phyloP scores from a whole-genome alignment of 2,888 invertebrate genomes.

The Belgica antarctica region DNA sequence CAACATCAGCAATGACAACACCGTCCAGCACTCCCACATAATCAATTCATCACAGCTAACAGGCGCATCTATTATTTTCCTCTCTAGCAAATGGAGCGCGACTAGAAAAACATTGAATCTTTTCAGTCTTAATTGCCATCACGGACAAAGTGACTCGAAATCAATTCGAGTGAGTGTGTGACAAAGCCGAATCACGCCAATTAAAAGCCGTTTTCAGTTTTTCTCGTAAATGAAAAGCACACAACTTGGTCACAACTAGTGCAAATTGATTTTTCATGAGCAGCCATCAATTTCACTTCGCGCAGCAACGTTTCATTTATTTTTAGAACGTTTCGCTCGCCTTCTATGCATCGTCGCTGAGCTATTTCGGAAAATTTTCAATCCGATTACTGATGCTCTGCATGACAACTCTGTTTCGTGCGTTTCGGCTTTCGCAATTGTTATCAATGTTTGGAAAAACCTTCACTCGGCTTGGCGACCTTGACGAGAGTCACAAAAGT shows the following conservation, averaged over 20 bases:
- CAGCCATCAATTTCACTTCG: neutral
- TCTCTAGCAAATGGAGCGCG: too few species aligned
- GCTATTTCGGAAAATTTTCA: neutral
- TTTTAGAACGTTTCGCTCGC: constrained; percentile 1
- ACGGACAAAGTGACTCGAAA: neutral
- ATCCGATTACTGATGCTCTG: too few species aligned
- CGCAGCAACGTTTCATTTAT: too few species aligned
- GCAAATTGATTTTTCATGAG: neutral
- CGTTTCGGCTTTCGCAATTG: neutral
- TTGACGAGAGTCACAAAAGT: neutral
- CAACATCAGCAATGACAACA: too few species aligned
- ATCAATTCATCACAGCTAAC: too few species aligned
- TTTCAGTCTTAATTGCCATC: neutral
- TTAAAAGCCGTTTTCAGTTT: neutral
- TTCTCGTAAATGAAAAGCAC: too few species aligned
- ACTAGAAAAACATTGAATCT: neutral
- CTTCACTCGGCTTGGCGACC: neutral
- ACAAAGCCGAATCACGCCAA: neutral
- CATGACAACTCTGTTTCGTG: too few species aligned
- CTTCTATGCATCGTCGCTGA: neutral
- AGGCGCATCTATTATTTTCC: too few species aligned
- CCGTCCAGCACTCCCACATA: too few species aligned
- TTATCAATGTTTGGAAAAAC: neutral
- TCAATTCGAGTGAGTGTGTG: neutral
- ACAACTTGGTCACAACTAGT: too few species aligned